phyloP scores from a whole-genome alignment of 2,113 vertebrate genomes.

The Odocoileus hemionus region DNA sequence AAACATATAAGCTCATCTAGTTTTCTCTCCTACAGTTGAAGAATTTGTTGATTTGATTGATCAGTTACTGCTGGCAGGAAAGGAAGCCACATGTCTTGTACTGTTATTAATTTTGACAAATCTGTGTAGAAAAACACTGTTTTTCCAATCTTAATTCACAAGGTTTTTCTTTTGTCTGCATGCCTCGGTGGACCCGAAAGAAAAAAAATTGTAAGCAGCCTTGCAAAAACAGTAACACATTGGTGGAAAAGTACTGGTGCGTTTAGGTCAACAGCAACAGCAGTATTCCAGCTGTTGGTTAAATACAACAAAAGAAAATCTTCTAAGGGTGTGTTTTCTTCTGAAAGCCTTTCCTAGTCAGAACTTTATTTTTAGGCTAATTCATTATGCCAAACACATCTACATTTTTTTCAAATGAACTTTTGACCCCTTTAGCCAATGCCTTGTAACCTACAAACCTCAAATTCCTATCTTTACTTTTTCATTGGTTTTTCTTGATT shows the following conservation, averaged over 20 bases:
- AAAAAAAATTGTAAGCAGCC: neutral
- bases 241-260: neutral
- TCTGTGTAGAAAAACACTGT: conserved; percentile 12
- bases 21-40: neutral
- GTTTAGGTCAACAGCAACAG: neutral
- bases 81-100: neutral
- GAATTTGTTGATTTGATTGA: neutral
- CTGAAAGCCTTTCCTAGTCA: neutral
- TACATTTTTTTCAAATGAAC: neutral
- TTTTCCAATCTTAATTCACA: neutral
- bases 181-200: neutral
- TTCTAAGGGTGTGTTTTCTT: neutral
- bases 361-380: neutral
- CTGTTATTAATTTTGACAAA: neutral
- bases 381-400: neutral
- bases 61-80: neutral
- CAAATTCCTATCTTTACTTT: neutral
- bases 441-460: neutral
- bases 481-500: neutral
- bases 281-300: neutral
- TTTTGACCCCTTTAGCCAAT: neutral
- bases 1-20: neutral
- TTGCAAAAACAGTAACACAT: neutral
- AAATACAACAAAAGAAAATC: neutral
- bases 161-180: neutral